Evolutionary conservation across 2,113 vertebrate species (phyloP), one percentile per base, ranked within the genome.

Genomic region (Amblyornis subalaris): DNA sequence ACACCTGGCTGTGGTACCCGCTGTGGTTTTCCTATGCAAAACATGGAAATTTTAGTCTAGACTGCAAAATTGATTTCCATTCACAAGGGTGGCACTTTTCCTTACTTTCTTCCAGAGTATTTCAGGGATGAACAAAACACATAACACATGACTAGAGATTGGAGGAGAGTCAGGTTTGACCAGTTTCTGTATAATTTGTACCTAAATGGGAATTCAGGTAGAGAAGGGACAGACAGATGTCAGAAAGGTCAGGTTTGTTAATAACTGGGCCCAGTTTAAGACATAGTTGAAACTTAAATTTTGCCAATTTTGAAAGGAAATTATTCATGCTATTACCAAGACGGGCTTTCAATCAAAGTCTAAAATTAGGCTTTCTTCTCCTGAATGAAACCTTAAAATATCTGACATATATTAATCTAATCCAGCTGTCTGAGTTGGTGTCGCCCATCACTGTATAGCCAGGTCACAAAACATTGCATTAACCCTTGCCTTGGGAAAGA

Each of bases 321-420:
- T 92, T 88, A 93, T 71, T 60, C 15, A 4, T 47, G 61, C 80
- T 89, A 40, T 90, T 89, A 85, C 58, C 36, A 77, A 53, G 69
- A 78, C 0, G 2, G 54, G 45, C 58, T 92, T 89, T 94, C 87
- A 87, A 75, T 95, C 88, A 85, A 91, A 88, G 67, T 85, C 93
- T 91, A 90, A 93, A 93, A 93, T 93, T 90, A 95, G 77, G 40
- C 65, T 82, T 90, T 85, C 61, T 90, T 85, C 61, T 93, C 66
- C 61, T 73, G 84, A 92, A 58, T 19, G 45, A 92, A 67, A 87
- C 53, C 65, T 94, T 95, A 66, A 95, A 87, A 89, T 91, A 92
- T 47, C 81, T 66, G 72, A 62, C 36, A 1, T 51, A 7, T 26
- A 72, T 95, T 88, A 93, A 92, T 96, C 77, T 89, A 85, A 93